Evolutionary conservation across 2,113 vertebrate genomes (phyloP), one percentile per base, ranked within the genome.

Genomic region (Callipepla californica): DNA sequence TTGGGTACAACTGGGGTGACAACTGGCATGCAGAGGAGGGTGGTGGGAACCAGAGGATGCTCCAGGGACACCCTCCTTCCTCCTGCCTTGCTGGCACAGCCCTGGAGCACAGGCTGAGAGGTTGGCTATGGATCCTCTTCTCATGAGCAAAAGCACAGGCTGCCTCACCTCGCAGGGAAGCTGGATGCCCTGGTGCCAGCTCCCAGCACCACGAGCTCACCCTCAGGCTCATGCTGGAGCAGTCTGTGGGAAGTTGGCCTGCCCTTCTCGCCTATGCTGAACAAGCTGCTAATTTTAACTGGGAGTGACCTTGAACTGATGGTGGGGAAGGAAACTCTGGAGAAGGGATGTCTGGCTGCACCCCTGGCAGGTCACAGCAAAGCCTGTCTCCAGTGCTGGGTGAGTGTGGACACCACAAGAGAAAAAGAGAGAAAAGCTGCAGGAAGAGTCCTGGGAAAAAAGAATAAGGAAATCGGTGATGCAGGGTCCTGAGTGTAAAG

Each of bases 251-350:
- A 50, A 88, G 30, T 32, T 90, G 68, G 23, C 73, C 0, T 9
- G 36, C 13, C 26, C 65, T 77, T 32, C 68, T 62, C 50, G 16
- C 45, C 16, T 40, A 1, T 0, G 0, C 51, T 67, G 86, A 55
- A 55, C 38, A 90, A 92, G 55, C 51, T 80, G 38, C 68, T 89
- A 38, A 92, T 89, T 93, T 94, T 92, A 94, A 61, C 83, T 47
- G 44, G 13, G 28, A 86, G 5, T 84, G 87, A 93, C 80, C 83
- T 91, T 92, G 77, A 61, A 20, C 32, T 26, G 47, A 17, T 19
- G 8, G 14, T 38, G 13, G 36, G 57, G 48, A 40, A 80, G 26
- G n/a, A 86, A 80, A 36, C 36, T 40, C 48, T 13, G 14, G n/a
- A 76, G 63, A 58, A 73, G 58, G 20, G 45, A 73, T 28, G 26